Percentiles rank a stretch among this genome's conserved stretches.
Conservation (phyloP, 2,113 vertebrate genomes). For the Xenopus laevis region DNA sequence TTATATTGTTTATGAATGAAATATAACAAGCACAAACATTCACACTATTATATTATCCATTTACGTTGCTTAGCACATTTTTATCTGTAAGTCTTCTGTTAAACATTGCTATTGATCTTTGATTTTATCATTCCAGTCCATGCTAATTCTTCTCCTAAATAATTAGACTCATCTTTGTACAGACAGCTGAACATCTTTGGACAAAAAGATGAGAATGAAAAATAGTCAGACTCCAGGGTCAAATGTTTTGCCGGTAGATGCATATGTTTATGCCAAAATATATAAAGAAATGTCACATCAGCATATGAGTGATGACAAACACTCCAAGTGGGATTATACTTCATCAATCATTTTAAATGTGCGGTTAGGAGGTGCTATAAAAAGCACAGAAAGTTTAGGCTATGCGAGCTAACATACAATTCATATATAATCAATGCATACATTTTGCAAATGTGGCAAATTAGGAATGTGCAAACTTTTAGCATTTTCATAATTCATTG, state of each 20-base stretch:
- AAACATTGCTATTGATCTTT: too few species aligned
- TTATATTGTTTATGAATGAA: too few species aligned
- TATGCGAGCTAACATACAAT: not conserved
- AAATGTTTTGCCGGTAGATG: constrained; percentile 79
- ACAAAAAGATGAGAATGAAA: constrained; percentile 70
- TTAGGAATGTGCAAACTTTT: not conserved
- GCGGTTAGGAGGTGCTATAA: constrained; percentile 76
- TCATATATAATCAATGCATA: too few species aligned
- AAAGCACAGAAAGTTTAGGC: constrained; percentile 14
- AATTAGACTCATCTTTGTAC: constrained; percentile 63
- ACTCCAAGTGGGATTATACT: constrained; percentile 71
- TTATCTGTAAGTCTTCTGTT: too few species aligned
- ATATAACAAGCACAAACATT: too few species aligned
- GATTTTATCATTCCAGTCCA: too few species aligned
- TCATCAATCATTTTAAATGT: constrained; percentile 79
- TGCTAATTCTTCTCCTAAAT: constrained; percentile 48
- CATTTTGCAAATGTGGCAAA: not conserved
- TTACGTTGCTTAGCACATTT: too few species aligned
- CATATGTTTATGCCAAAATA: constrained; percentile 84
- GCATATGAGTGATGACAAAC: constrained; percentile 79
- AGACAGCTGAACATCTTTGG: constrained; percentile 66
- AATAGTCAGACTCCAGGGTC: constrained; percentile 78
- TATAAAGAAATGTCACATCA: constrained; percentile 83
- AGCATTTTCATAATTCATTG: not conserved
- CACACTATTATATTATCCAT: too few species aligned